Evolutionary conservation across 37 sponge, comb jelly and placozoan genomes (phyloP), one percentile per base, ranked within the genome.

Genomic region (Eunapius fragilis): DNA sequence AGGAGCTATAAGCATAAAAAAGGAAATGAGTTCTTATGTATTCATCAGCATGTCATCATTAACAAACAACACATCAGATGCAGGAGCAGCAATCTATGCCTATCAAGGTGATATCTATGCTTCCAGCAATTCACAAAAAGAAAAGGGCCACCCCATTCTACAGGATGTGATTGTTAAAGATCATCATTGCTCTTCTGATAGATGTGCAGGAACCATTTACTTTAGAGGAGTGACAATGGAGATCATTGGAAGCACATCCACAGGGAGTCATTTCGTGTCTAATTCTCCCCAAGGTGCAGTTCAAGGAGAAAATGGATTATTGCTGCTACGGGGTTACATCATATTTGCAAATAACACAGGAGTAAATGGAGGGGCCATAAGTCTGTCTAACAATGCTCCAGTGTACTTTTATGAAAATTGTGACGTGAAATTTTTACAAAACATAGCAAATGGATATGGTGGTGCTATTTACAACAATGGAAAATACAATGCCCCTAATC

Each of bases 291-390:
- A 9, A 6, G 80, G 87, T 14, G 87, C 35, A 0, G 22, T 87
- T 24, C 70, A 74, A 13, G 33, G 38, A 0, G 23, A 50, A 14
- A 82, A 76, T 25, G 74, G 68, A 3, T 68, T 81, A 23, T 6
- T 87, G 31, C 68, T 34, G 22, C 76, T 87, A 25, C 68, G 67
- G 23, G 87, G 87, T 10, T 3, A 75, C 22, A 19, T 87, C 0
- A n/a, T 31, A 26, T 87, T 87, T 28, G 9, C 7, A 19, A 37
- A 80, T 17, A 86, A 86, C 80, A n/a, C 2, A 9, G 80, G 72
- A 32, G 49, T 79, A 45, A 79, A 74, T 25, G 87, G 87, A 3
- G 87, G 80, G n/a, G 87, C 87, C 12, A 6, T 86, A 13, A 73
- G 74, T 32, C 31, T 86, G 74, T 71, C 36, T 33, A 80, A 79